Conservation (phyloP, 2,113 vertebrate genomes). For the Marcusenius ussheri region DNA sequence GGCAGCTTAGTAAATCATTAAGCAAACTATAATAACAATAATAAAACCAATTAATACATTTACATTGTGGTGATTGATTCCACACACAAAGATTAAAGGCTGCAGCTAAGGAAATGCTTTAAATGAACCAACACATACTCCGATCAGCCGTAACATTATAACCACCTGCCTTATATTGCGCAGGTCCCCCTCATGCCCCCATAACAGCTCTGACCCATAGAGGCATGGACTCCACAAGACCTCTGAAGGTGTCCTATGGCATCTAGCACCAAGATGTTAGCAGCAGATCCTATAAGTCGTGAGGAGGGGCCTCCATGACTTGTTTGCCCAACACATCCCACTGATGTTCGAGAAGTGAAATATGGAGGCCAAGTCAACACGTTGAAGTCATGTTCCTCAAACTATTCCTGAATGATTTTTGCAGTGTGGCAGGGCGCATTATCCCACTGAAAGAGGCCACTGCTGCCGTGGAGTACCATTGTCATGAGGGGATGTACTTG, state of each 20-base stretch:
- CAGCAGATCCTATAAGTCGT: neutral
- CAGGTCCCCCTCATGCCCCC: neutral
- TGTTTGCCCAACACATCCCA: neutral
- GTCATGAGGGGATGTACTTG: no score
- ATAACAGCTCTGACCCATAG: neutral
- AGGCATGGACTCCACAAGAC: neutral
- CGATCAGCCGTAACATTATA: neutral
- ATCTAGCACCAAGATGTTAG: neutral
- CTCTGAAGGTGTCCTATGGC: neutral
- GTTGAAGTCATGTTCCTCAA: no score
- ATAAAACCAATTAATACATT: neutral
- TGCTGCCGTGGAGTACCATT: no score
- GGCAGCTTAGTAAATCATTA: neutral
- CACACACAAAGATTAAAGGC: neutral
- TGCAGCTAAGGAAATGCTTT: neutral
- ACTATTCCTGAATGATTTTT: no score
- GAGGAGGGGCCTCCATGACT: neutral
- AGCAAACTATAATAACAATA: neutral
- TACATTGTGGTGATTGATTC: neutral
- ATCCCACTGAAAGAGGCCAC: no score
- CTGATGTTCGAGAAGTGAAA: neutral
- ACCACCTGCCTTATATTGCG: neutral
- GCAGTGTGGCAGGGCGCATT: no score
- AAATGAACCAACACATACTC: neutral
- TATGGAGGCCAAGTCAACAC: no score